Evolutionary conservation across 2,888 invertebrate genomes (phyloP), one percentile per base, ranked within the genome.

Genomic region (Herminia tarsipennalis): DNA sequence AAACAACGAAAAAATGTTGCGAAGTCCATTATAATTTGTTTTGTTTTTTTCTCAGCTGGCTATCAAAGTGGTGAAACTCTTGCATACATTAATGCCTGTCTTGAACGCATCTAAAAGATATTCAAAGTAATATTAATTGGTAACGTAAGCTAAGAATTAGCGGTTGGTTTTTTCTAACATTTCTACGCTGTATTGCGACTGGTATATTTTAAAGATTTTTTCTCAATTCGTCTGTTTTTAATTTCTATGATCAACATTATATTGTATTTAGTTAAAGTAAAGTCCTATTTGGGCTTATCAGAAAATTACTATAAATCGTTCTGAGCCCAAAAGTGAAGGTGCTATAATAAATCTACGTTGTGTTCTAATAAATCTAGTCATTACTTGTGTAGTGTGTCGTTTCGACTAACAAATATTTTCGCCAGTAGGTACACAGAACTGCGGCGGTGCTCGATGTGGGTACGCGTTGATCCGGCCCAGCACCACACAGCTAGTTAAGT

Each of bases 281-380:
- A n/a, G n/a, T n/a, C n/a, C 14, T 34, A 27, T 13, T 38, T 36
- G 16, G 28, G 30, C 40, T 45, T 45, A 39, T 54, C 14, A 34
- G 34, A 17, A 50, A 54, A 59, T 52, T 54, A 54, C 32, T 34
- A 53, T 66, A 60, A 64, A 63, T 64, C 54, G 48, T 55, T 43
- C 20, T 14, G 17, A 45, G 42, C 45, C 50, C 61, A 45, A 67
- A 67, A 66, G 65, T 67, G 61, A 66, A 66, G 65, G 66, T 66
- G 61, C 57, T 28, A 54, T 66, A 64, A 66, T 66, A 66, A 66
- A 66, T 66, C 67, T 61, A 34, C 37, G 43, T 41, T 45, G 49
- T 53, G 51, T 64, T 59, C 52, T 32, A 60, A 66, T 66, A 67
- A 66, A 66, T 66, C 61, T 64, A 52, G 50, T 52, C 34, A 44